A percentile compares a stretch with the other conserved stretches of the same genome.
These are phyloP conservation scores for Clarias laeviceps DNA, from an alignment of 2,797 vertebrate genomes.

Conservation along the genomic window DNA sequence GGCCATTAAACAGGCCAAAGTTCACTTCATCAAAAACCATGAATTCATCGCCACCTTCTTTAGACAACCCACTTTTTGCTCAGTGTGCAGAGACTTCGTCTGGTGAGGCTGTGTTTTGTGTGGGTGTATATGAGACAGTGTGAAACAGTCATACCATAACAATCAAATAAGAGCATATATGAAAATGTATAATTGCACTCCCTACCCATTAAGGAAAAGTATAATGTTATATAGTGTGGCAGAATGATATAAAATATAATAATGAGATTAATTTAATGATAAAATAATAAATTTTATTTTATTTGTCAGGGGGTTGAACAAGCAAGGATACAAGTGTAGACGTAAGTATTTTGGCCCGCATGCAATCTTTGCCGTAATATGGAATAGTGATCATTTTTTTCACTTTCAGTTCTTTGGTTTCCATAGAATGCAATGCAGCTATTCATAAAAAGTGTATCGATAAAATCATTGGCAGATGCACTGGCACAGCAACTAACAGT, in stretches of 20 bases:
- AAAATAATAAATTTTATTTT: neutral
- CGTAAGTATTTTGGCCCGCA: constrained; percentile 68
- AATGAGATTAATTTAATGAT: neutral
- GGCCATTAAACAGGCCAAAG: constrained; percentile 98
- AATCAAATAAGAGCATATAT: neutral
- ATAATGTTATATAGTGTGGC: neutral
- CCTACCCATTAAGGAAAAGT: neutral
- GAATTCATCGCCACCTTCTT: constrained; percentile 98
- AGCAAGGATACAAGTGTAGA: constrained; percentile 83
- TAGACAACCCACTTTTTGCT: constrained; percentile 96
- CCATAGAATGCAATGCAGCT: constrained; percentile 95
- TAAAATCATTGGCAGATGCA: constrained; percentile 98
- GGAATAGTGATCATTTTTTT: neutral
- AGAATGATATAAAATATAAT: neutral
- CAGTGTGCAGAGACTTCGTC: constrained; percentile 97
- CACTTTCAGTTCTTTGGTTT: constrained; percentile 27
- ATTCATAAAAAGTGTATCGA: constrained; percentile 99
- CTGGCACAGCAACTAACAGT: constrained; percentile 95
- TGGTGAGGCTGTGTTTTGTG: constrained; percentile 80
- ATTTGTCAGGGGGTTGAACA: constrained; percentile 79
- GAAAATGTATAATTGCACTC: neutral
- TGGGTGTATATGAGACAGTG: constrained; percentile 1
- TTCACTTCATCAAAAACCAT: constrained; percentile 98
- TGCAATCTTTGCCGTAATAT: neutral
- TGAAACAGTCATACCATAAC: neutral